Base-by-base conservation (phyloP, 1,140 invertebrate genomes). In the Pseudachorutes palmiensis region DNA sequence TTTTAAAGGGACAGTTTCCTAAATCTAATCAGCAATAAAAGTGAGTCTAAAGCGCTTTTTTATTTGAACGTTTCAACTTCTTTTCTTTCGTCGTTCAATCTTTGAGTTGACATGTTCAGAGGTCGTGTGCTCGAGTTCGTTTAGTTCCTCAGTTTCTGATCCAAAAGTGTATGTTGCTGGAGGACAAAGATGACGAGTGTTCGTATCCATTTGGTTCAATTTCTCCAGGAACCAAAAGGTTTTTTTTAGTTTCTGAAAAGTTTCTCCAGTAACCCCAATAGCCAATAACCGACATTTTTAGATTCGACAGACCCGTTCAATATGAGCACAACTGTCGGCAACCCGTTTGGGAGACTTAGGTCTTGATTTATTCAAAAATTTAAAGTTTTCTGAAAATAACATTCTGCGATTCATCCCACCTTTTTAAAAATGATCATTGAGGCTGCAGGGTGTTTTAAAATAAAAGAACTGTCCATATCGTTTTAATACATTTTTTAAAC, bases 221-320 rank as follows among this genome's bases (percentile, higher is more conserved):
- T 41, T 41, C 36, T 41, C 36, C 36, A 16, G 9, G 28, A 22
- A 5, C 14, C 5, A 33, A 29, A 29, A 14, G 14, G 2, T 29
- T 33, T 31, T 29, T 24, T 24, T 24, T 32, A 72, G 71, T 68
- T 36, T 70, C 69, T 48, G 66, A 66, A 2, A 72, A 70, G 41
- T 72, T 5, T 65, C 63, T 16, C 83, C 83, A 1, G 82, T 82
- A 73, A 86, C 84, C 2, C 78, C 82, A 61, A 82, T 81, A 78
- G 84, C n/a, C n/a, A n/a, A n/a, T n/a, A n/a, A n/a, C n/a, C n/a
- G n/a, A n/a, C n/a, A n/a, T n/a, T n/a, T n/a, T n/a, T n/a, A n/a
- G n/a, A n/a, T n/a, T n/a, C n/a, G n/a, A n/a, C n/a, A n/a, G n/a
- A n/a, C n/a, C n/a, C n/a, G n/a, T n/a, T n/a, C n/a, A n/a, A n/a